Evolutionary conservation across 2,797 vertebrate genomes (phyloP).

Genomic region (Enteromius mattozi): DNA sequence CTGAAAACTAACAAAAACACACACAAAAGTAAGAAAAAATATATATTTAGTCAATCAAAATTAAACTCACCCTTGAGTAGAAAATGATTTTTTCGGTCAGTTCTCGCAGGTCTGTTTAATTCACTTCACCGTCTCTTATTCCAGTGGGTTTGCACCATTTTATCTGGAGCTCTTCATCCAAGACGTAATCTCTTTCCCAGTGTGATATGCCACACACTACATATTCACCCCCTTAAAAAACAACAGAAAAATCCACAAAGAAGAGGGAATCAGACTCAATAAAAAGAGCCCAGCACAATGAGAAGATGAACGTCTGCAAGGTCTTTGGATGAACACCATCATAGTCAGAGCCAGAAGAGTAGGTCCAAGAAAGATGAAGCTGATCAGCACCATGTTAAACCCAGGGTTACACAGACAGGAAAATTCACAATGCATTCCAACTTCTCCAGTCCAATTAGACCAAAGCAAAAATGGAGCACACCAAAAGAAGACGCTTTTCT

Average conservation of each 20-base stretch:
- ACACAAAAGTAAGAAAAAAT: no score
- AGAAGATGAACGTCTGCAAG: not conserved
- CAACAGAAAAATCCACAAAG: slow-evolving; percentile 21
- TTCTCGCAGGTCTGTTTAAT: not conserved
- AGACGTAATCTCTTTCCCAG: slow-evolving; percentile 1
- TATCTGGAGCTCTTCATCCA: not conserved
- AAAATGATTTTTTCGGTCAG: not conserved
- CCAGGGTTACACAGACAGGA: slow-evolving; percentile 16
- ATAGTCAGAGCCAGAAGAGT: slow-evolving; percentile 8
- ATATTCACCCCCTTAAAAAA: slow-evolving; percentile 29
- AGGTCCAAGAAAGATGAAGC: not conserved
- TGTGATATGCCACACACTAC: not conserved
- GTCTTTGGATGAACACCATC: slow-evolving; percentile 3
- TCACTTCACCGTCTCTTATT: not conserved
- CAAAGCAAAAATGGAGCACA: no score
- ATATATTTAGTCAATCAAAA: no score
- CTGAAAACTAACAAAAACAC: no score
- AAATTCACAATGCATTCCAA: slow-evolving; percentile 18
- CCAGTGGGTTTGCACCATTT: slow-evolving; percentile 16
- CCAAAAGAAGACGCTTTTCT: not conserved
- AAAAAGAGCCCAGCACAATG: not conserved
- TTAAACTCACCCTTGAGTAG: slow-evolving; percentile 8
- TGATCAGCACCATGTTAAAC: not conserved
- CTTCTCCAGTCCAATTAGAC: no score
- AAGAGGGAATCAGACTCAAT: slow-evolving; percentile 4